Evolutionary conservation across 2,113 vertebrate species (phyloP).

Genomic region (Tetraodon nigroviridis): DNA sequence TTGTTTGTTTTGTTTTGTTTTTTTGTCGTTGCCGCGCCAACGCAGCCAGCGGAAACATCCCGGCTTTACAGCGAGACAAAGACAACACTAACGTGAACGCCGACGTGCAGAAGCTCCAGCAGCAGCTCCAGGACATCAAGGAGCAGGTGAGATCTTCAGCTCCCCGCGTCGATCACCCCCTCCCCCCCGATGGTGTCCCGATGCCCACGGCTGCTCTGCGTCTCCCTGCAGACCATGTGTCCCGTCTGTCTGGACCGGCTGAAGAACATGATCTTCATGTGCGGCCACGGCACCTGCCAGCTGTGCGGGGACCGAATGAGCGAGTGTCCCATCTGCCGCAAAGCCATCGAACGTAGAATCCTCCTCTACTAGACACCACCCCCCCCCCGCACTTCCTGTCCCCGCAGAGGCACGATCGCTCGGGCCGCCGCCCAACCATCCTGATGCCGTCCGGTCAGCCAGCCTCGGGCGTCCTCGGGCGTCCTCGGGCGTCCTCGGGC

Average conservation of each 20-base stretch:
- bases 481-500: slow-evolving; percentile 39
- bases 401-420: slow-evolving; percentile 29
- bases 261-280: slow-evolving; percentile 99
- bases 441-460: slow-evolving; percentile 33
- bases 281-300: slow-evolving; percentile 96
- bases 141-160: slow-evolving; percentile 81
- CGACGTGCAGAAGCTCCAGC: slow-evolving; percentile 96
- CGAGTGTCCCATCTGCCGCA: slow-evolving; percentile 98
- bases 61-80: slow-evolving; percentile 93
- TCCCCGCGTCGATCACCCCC: neutral
- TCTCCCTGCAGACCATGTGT: slow-evolving; percentile 88
- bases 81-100: slow-evolving; percentile 99
- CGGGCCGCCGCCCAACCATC: slow-evolving; percentile 39
- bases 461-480: slow-evolving; percentile 26
- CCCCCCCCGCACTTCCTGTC: slow-evolving; percentile 2
- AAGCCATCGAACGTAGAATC: slow-evolving; percentile 96
- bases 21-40: slow-evolving; percentile 1
- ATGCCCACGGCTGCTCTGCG: neutral
- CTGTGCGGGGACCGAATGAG: slow-evolving; percentile 98
- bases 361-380: slow-evolving; percentile 82
- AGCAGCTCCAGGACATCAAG: slow-evolving; percentile 98
- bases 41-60: slow-evolving; percentile 93
- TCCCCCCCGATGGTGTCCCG: neutral
- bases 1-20: slow-evolving; percentile 14
- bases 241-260: slow-evolving; percentile 98